A percentile compares a stretch with the other conserved stretches of the same genome.
phyloP scores from a whole-genome alignment of 2,888 invertebrate genomes.

The Drosophila stalkeri region DNA sequence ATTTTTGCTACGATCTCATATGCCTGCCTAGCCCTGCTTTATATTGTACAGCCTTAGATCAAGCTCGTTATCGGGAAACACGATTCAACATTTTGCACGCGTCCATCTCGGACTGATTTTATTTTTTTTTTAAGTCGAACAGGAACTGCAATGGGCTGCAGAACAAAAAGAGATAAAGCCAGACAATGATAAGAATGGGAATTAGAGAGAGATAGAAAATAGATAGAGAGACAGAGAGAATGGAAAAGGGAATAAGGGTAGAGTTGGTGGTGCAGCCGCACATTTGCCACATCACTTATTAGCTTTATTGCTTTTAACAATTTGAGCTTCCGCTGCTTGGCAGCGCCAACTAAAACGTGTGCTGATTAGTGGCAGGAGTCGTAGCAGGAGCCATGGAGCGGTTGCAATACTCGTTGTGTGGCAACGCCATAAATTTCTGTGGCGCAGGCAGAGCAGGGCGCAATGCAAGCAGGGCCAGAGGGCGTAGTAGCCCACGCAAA shows the following conservation, averaged over 20 bases:
- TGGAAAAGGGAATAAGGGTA: background rate
- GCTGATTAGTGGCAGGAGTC: conserved; percentile 71
- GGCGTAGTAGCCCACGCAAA: conserved; percentile 52
- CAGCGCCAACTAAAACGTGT: conserved; percentile 77
- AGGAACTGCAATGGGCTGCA: conserved; percentile 9
- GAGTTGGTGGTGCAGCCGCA: conserved; percentile 45
- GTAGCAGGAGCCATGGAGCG: conserved; percentile 44
- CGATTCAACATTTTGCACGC: conserved; percentile 1
- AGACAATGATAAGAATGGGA: background rate
- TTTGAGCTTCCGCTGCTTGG: conserved; percentile 78
- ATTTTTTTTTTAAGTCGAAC: conserved; percentile 7
- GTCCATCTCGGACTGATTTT: conserved; percentile 13
- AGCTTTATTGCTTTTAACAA: conserved; percentile 80
- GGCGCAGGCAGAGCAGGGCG: conserved; percentile 51
- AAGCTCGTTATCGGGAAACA: background rate
- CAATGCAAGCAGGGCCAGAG: conserved; percentile 22
- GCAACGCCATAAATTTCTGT: conserved; percentile 76
- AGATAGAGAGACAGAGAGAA: background rate
- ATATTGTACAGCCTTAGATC: background rate
- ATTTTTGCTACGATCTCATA: too few species aligned
- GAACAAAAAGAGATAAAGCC: background rate
- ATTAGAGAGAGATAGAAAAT: background rate
- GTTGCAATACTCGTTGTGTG: conserved; percentile 53
- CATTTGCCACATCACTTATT: conserved; percentile 81
- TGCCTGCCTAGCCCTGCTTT: too few species aligned